A percentile compares a stretch with the other conserved stretches of the same genome.
Conservation (phyloP, 2,888 invertebrate genomes). For the Drosophila mercatorum region DNA sequence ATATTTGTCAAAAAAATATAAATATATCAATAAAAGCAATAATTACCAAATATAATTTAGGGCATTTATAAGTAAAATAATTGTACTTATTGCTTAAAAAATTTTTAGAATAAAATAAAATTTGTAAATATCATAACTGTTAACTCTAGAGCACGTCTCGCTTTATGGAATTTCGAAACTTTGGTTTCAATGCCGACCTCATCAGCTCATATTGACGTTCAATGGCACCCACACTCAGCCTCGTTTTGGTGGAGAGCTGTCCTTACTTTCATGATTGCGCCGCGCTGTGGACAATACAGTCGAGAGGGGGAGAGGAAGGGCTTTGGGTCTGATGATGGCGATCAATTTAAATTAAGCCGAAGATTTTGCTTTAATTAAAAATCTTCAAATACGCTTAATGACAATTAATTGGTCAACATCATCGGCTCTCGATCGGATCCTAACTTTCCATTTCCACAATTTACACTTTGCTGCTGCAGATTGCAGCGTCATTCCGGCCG, state of each 20-base stretch:
- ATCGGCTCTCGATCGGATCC: slow-evolving; percentile 51
- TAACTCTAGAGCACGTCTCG: slow-evolving; percentile 18
- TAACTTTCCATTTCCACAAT: slow-evolving; percentile 38
- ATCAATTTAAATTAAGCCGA: slow-evolving; percentile 80
- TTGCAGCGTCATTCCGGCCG: slow-evolving; percentile 49
- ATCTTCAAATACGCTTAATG: slow-evolving; percentile 81
- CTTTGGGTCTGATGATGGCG: slow-evolving; percentile 41
- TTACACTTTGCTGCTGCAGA: slow-evolving; percentile 45
- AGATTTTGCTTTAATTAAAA: slow-evolving; percentile 80
- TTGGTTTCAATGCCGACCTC: slow-evolving; percentile 56
- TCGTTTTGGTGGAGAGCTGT: slow-evolving; percentile 8
- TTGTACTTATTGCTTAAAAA: too few relatives aligned
- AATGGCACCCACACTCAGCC: slow-evolving; percentile 39
- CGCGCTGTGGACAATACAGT: slow-evolving; percentile 57
- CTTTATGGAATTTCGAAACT: slow-evolving; percentile 24
- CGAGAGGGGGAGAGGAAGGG: not conserved
- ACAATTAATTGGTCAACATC: slow-evolving; percentile 79
- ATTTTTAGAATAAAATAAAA: not conserved
- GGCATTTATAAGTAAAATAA: too few relatives aligned
- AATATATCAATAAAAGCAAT: too few relatives aligned
- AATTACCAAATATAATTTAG: too few relatives aligned
- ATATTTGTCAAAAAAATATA: too few relatives aligned
- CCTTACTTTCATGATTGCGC: slow-evolving; percentile 29
- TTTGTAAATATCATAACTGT: not conserved
- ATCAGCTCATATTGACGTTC: slow-evolving; percentile 26